These are phyloP conservation scores for Pagetopsis macropterus DNA, from an alignment of 2,797 vertebrate genomes.

Conservation along the genomic window DNA sequence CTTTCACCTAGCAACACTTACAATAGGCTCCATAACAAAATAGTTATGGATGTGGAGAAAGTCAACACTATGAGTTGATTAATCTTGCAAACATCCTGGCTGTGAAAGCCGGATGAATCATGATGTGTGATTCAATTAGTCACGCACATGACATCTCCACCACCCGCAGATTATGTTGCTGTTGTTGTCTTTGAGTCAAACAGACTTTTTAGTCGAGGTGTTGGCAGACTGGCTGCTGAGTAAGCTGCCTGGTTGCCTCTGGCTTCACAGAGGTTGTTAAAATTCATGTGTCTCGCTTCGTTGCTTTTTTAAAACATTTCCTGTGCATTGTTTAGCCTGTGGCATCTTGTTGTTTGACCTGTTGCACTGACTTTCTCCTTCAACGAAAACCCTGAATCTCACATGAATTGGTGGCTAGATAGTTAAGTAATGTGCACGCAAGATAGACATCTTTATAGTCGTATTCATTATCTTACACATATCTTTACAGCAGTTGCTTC, in stretches of 20 bases:
- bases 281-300: slow-evolving; percentile 5
- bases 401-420: background rate
- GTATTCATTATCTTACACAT: background rate
- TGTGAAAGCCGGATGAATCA: slow-evolving; percentile 40
- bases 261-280: slow-evolving; percentile 1
- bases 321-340: background rate
- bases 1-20: slow-evolving; percentile 15
- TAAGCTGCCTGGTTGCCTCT: slow-evolving; percentile 12
- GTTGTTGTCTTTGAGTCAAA: slow-evolving; percentile 22
- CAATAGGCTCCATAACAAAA: background rate
- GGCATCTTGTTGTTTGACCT: background rate
- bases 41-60: background rate
- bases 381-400: background rate
- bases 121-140: slow-evolving; percentile 36
- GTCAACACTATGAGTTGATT: background rate
- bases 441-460: background rate
- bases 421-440: background rate
- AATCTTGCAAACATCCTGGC: background rate
- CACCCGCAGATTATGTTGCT: slow-evolving; percentile 22
- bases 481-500: background rate
- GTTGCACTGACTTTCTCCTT: background rate
- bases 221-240: slow-evolving; percentile 49
- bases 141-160: slow-evolving; percentile 22
- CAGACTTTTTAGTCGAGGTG: slow-evolving; percentile 21
- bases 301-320: background rate